Evolutionary conservation across 2,113 vertebrate species (phyloP).

Genomic region (Sphyrna mokarran): DNA sequence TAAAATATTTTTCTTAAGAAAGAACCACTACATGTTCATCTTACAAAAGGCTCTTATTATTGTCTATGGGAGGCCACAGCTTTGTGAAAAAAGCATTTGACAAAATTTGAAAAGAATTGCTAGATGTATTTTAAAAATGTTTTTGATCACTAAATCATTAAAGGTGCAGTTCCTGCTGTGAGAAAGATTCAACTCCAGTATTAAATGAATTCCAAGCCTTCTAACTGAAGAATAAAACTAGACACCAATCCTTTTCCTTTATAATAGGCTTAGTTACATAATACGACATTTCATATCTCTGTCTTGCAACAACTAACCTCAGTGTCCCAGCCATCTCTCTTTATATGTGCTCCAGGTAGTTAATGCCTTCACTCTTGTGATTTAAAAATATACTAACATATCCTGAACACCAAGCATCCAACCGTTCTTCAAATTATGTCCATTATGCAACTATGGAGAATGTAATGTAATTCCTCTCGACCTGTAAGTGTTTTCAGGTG

Average conservation of each 20-base stretch:
- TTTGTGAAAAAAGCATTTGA: background rate
- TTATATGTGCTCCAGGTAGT: background rate
- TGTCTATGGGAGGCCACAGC: background rate
- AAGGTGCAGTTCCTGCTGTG: background rate
- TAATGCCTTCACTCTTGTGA: background rate
- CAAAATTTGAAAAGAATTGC: background rate
- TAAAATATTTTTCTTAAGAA: background rate
- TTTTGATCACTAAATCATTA: background rate
- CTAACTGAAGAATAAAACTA: too few relatives aligned
- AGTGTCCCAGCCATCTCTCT: too few relatives aligned
- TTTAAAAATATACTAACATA: background rate
- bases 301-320: too few relatives aligned
- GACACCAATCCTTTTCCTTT: too few relatives aligned
- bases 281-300: too few relatives aligned
- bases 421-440: background rate
- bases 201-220: too few relatives aligned
- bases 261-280: too few relatives aligned
- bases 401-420: background rate
- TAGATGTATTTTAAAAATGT: background rate
- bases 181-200: background rate
- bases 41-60: background rate
- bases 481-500: background rate
- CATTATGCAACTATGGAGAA: background rate
- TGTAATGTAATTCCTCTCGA: background rate
- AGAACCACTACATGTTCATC: background rate